phyloP scores from a whole-genome alignment of 2,888 invertebrate genomes.

The Arge pagana region DNA sequence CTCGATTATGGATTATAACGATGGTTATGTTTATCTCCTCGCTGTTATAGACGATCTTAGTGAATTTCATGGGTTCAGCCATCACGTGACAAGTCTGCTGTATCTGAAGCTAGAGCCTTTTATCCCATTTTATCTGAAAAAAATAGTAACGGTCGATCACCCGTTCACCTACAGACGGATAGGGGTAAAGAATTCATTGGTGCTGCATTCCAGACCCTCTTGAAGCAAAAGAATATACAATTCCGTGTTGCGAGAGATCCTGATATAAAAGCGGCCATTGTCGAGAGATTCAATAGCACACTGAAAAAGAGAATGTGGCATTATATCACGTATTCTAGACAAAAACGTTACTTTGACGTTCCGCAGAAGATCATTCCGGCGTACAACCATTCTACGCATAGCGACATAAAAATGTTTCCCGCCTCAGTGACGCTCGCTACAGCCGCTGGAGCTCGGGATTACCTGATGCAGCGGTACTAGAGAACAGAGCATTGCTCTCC shows the following conservation, averaged over 20 bases:
- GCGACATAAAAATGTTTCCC: constrained; percentile 18
- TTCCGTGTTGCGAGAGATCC: constrained; percentile 26
- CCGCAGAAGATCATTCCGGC: constrained; percentile 14
- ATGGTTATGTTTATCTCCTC: constrained; percentile 24
- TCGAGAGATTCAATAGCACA: constrained; percentile 25
- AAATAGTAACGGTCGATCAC: no score
- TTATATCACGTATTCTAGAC: constrained; percentile 27
- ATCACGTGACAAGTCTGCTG: constrained; percentile 31
- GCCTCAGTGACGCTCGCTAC: constrained; percentile 13
- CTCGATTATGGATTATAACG: constrained; percentile 23
- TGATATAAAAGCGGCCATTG: constrained; percentile 24
- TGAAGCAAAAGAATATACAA: constrained; percentile 16
- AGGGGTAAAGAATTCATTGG: no score
- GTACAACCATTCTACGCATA: constrained; percentile 13
- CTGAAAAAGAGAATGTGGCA: constrained; percentile 28
- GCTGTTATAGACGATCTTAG: constrained; percentile 28
- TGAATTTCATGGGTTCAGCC: constrained; percentile 33
- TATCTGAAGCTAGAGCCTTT: constrained; percentile 29
- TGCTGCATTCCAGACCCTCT: constrained; percentile 3
- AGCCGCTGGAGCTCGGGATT: constrained; percentile 13
- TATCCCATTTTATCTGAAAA: constrained; percentile 30
- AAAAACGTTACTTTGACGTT: constrained; percentile 24
- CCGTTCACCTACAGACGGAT: no score
- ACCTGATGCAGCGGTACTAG: constrained; percentile 9
- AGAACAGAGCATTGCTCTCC: not conserved